phyloP scores from a whole-genome alignment of 2,888 invertebrate species.

The Orthosia cruda region DNA sequence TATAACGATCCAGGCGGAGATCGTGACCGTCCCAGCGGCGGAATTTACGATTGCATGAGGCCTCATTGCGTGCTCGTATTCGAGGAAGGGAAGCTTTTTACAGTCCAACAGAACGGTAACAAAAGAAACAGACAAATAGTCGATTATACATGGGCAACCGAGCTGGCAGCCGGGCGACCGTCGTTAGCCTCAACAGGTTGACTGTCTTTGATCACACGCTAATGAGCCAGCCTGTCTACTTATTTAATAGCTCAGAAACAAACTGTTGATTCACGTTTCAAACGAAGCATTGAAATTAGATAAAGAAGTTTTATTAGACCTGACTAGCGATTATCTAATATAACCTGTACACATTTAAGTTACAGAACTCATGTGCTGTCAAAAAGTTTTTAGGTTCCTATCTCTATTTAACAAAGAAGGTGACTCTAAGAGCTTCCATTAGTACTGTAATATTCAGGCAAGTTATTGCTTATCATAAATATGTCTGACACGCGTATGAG shows the following conservation, averaged over 20 bases:
- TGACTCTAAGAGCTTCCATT: neutral
- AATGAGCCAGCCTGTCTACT: conserved; percentile 55
- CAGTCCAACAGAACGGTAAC: conserved; percentile 27
- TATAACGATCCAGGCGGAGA: conserved; percentile 65
- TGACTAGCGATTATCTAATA: conserved; percentile 8
- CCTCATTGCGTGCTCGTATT: conserved; percentile 68
- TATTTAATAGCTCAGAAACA: conserved; percentile 63
- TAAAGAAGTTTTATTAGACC: conserved; percentile 34
- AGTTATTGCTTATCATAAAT: conserved; percentile 7
- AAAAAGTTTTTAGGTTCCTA: neutral
- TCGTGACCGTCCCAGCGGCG: conserved; percentile 69
- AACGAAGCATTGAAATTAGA: conserved; percentile 33
- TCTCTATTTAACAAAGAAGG: neutral
- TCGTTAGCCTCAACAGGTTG: conserved; percentile 75
- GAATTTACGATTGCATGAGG: conserved; percentile 76
- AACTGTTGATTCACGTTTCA: conserved; percentile 69
- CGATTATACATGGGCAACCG: conserved; percentile 54
- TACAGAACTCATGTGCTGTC: neutral
- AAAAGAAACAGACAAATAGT: conserved; percentile 67
- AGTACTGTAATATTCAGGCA: neutral
- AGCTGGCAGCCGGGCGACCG: conserved; percentile 12
- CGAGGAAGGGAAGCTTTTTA: conserved; percentile 57
- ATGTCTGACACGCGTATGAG: conserved; percentile 7
- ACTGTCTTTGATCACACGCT: conserved; percentile 66
- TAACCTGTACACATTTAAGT: neutral